A percentile compares a stretch with the other conserved stretches of the same genome.
Evolutionary conservation across 2,113 vertebrate species (phyloP).

Genomic region (Theristicus caerulescens): DNA sequence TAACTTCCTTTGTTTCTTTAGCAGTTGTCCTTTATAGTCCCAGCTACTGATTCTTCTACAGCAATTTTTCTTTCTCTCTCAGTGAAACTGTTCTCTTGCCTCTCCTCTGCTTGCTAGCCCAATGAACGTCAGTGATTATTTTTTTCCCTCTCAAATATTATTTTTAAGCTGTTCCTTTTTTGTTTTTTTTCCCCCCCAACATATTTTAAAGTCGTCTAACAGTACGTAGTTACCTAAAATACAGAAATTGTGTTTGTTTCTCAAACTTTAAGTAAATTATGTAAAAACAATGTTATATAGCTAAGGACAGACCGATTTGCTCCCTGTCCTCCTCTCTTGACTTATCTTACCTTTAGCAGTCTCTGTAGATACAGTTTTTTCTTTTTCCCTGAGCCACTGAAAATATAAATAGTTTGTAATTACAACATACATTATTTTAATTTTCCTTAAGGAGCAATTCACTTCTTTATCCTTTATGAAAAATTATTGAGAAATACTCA

Average conservation of each 20-base stretch:
- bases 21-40: neutral
- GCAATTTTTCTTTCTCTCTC: neutral
- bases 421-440: neutral
- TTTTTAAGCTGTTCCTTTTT: neutral
- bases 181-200: fast-evolving
- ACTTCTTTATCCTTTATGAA: neutral
- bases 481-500: neutral
- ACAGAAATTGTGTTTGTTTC: neutral
- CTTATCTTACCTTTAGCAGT: neutral
- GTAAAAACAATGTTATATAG: neutral
- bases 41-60: neutral
- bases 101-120: neutral
- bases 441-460: neutral
- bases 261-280: neutral
- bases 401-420: neutral
- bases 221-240: neutral
- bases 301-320: neutral
- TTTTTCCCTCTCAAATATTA: too few species aligned
- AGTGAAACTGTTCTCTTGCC: neutral
- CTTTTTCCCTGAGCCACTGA: neutral
- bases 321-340: neutral
- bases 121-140: neutral
- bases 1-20: neutral
- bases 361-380: neutral
- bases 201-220: neutral